Percentiles rank a stretch among this genome's conserved stretches.
These are phyloP conservation scores for Sterrhoptilus dennistouni DNA, from an alignment of 2,113 vertebrate genomes.

Conservation along the genomic window DNA sequence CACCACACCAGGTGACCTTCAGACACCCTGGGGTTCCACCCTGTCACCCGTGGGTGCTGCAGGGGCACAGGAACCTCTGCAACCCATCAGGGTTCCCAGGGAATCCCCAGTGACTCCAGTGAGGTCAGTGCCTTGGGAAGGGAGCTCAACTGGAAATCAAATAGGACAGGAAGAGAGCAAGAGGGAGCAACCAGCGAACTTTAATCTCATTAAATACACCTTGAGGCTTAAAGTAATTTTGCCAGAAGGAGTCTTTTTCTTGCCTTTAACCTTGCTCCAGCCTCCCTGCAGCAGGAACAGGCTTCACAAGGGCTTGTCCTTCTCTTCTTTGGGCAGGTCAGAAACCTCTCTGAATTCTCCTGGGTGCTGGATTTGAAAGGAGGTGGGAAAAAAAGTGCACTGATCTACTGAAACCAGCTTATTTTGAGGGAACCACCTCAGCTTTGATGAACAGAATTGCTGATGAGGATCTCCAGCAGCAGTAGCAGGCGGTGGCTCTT, in stretches of 20 bases:
- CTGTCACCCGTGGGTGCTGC: not conserved
- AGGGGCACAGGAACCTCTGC: not conserved
- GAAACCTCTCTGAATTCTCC: not conserved
- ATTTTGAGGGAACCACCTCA: not conserved
- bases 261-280: not conserved
- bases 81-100: fast-evolving
- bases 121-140: not conserved
- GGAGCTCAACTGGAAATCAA: not conserved
- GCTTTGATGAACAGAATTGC: not conserved
- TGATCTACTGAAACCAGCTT: not conserved
- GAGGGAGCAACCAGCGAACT: not conserved
- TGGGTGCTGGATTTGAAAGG: not conserved
- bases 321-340: not conserved
- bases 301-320: not conserved
- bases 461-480: not conserved
- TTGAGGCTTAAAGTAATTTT: not conserved
- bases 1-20: fast-evolving
- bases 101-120: fast-evolving
- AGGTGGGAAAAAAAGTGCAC: not conserved
- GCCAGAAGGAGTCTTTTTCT: not conserved
- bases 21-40: not conserved
- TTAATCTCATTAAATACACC: constrained; percentile 59
- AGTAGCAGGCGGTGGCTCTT: not conserved
- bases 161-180: not conserved
- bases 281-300: not conserved